phyloP scores from a whole-genome alignment of 2,113 vertebrate species.

The Casuarius casuarius region DNA sequence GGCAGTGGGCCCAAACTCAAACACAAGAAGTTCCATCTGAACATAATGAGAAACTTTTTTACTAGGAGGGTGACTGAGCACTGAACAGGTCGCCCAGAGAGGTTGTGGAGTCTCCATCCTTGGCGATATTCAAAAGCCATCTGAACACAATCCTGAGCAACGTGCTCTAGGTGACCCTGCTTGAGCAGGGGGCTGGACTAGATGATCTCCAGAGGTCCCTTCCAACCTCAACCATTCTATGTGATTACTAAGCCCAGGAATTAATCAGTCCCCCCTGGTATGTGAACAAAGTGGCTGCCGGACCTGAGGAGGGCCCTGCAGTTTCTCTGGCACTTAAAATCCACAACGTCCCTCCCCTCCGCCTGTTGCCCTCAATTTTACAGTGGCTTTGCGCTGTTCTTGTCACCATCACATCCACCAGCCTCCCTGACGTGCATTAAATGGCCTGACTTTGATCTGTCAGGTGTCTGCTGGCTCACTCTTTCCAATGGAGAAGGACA shows the following conservation, averaged over 20 bases:
- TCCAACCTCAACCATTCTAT: neutral
- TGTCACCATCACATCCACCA: rapidly evolving
- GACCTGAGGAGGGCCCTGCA: neutral
- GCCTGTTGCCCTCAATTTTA: rapidly evolving
- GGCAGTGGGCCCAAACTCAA: too few relatives aligned
- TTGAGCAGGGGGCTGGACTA: too few relatives aligned
- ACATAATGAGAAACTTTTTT: too few relatives aligned
- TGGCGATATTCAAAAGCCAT: too few relatives aligned
- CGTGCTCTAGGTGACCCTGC: too few relatives aligned
- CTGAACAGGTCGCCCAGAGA: too few relatives aligned
- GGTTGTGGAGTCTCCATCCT: too few relatives aligned
- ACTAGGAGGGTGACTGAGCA: too few relatives aligned
- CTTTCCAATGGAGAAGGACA: rapidly evolving
- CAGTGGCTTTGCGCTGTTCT: neutral
- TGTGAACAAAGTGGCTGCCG: neutral
- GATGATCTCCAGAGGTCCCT: neutral
- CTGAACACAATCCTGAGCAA: too few relatives aligned
- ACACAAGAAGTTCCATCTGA: too few relatives aligned
- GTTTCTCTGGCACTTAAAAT: neutral
- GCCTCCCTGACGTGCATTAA: rapidly evolving
- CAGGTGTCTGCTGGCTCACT: neutral
- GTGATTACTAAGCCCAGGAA: neutral
- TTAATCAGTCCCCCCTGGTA: neutral
- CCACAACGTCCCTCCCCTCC: neutral
- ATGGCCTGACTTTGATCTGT: neutral